These are phyloP conservation scores for Dasysyrphus albostriatus DNA, from an alignment of 2,888 invertebrate species.

Conservation along the genomic window DNA sequence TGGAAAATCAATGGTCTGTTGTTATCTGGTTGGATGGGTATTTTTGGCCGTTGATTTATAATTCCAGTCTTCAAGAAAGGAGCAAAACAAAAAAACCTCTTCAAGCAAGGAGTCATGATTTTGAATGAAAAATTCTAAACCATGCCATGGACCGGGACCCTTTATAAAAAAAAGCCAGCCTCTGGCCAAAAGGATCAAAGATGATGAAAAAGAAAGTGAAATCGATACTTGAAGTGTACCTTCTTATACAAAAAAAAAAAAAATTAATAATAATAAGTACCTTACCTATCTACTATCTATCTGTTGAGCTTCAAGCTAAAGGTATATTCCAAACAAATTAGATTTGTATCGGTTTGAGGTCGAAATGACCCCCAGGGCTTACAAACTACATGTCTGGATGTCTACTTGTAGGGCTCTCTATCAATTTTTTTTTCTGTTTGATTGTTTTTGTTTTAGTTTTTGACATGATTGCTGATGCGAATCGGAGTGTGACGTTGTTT, in stretches of 20 bases:
- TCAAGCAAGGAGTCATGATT: constrained; percentile 49
- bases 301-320: constrained; percentile 10
- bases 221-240: constrained; percentile 63
- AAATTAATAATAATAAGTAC: constrained; percentile 1
- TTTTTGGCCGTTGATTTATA: constrained; percentile 3
- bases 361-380: constrained; percentile 43
- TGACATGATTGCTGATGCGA: constrained; percentile 26
- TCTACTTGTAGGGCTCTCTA: not conserved
- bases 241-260: constrained; percentile 6
- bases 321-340: constrained; percentile 17
- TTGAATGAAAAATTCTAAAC: constrained; percentile 63
- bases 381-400: not conserved
- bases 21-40: constrained; percentile 67
- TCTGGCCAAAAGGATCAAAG: constrained; percentile 41
- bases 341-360: constrained; percentile 47
- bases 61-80: not conserved
- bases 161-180: not conserved
- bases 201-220: constrained; percentile 71
- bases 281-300: not conserved
- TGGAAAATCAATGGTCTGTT: constrained; percentile 71
- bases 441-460: constrained; percentile 10
- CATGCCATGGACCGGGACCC: not conserved
- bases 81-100: constrained; percentile 13
- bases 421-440: constrained; percentile 9
- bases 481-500: constrained; percentile 31